A percentile compares a stretch with the other conserved stretches of the same genome.
Conservation (phyloP, 1,140 invertebrate species). For the Triops longicaudatus region DNA sequence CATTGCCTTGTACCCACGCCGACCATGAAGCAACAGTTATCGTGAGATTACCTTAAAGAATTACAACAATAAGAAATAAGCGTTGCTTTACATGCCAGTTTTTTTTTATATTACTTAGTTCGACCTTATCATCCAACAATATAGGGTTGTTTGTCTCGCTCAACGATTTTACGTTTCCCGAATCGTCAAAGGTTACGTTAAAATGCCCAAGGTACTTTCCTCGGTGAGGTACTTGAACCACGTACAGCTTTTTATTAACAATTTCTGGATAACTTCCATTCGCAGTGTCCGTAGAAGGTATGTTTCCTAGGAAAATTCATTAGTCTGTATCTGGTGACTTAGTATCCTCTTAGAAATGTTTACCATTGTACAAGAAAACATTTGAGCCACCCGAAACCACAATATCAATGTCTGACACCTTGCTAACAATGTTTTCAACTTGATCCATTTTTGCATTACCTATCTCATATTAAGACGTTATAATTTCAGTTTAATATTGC, state of each 20-base stretch:
- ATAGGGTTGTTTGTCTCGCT: conserved; percentile 4
- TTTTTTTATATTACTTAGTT: not conserved
- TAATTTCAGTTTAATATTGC: not conserved
- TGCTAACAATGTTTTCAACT: not conserved
- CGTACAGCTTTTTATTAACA: not conserved
- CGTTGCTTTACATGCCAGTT: no score
- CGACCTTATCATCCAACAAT: not conserved
- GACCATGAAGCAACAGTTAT: not conserved
- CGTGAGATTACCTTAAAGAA: not conserved
- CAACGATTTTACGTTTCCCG: not conserved
- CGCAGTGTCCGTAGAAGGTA: not conserved
- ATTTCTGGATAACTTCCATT: not conserved
- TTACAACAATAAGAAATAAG: no score
- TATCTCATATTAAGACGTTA: not conserved
- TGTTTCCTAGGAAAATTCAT: not conserved
- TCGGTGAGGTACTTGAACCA: conserved; percentile 22
- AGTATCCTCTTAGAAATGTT: not conserved
- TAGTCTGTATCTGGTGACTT: not conserved
- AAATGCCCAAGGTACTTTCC: conserved; percentile 25
- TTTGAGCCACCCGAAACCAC: conserved; percentile 22
- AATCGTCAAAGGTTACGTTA: not conserved
- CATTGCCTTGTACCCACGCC: not conserved
- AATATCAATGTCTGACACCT: not conserved
- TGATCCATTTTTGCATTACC: not conserved
- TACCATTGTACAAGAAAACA: conserved; percentile 26